Percentiles rank a stretch among this genome's conserved stretches.
Conservation (phyloP, 2,888 invertebrate species). For the Sarcophaga variegata region DNA sequence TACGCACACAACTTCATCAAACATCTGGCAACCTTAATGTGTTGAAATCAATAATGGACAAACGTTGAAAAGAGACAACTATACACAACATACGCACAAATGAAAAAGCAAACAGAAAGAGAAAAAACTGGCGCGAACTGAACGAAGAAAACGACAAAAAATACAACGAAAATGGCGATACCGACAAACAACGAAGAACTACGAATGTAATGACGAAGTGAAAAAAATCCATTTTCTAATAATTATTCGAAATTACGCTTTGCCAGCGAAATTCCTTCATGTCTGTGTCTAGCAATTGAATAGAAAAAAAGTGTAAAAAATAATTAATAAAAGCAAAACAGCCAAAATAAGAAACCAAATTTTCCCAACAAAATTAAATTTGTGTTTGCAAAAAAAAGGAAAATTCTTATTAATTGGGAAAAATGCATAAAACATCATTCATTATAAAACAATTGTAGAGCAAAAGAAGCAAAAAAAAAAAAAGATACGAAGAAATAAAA, state of each 20-base stretch:
- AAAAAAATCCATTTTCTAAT: constrained; percentile 78
- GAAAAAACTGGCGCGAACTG: constrained; percentile 69
- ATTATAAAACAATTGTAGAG: constrained; percentile 30
- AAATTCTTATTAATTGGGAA: constrained; percentile 11
- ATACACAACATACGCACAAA: constrained; percentile 42
- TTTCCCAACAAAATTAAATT: constrained; percentile 12
- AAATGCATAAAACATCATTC: constrained; percentile 16
- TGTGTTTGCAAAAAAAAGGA: neutral
- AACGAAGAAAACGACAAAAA: constrained; percentile 70
- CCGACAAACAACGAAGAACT: constrained; percentile 75
- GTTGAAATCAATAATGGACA: constrained; percentile 49
- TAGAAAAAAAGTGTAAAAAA: constrained; percentile 61
- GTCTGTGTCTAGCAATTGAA: constrained; percentile 71
- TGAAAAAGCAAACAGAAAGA: constrained; percentile 64
- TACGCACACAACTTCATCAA: too few species aligned
- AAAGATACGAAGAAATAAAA: constrained; percentile 40
- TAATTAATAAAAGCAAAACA: constrained; percentile 32
- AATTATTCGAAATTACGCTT: constrained; percentile 80
- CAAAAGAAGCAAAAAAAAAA: constrained; percentile 31
- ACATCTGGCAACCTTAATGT: constrained; percentile 41
- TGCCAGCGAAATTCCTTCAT: constrained; percentile 79
- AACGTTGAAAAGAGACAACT: constrained; percentile 55
- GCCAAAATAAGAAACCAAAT: constrained; percentile 50
- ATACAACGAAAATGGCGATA: constrained; percentile 69
- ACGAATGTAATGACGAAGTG: constrained; percentile 75